Base-by-base conservation (phyloP, 2,113 vertebrate species). In the Grallaria varia region DNA sequence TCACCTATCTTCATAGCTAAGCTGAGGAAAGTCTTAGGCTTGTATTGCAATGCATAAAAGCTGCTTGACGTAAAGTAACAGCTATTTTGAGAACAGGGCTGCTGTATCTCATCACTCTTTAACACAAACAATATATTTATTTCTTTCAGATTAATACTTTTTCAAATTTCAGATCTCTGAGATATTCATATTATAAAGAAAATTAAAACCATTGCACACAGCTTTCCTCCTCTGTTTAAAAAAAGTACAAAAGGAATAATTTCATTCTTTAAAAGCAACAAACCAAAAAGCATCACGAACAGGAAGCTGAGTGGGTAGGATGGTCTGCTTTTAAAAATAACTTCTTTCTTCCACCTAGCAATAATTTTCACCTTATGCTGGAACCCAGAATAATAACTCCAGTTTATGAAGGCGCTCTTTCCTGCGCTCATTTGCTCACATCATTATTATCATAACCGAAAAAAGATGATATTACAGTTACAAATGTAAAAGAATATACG, bases 301-400 rank as follows among this genome's bases (percentile, higher is more conserved):
- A 76, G 74, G 77, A 89, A 67, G 74, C 60, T 72, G 69, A 96
- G 93, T 52, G 60, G 84, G 93, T 30, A 94, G 74, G 90, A 91
- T 52, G 84, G 58, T 40, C 44, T 87, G 52, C 60, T 87, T 78
- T 84, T 64, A 94, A 94, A 95, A 91, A 76, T 84, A 79, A 89
- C 52, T 91, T 52, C 47, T 81, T 56, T 77, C 68, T 91, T 60
- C 47, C 22, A 84, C 37, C n/a, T 49, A 60, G 69, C 47, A 91
- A 56, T 82, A 85, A 89, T 67, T 84, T 31, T 72, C 31, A 60
- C 77, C 86, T 93, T 82, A 79, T 89, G 30, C 53, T 85, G 44
- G 28, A 91, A 82, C 44, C 28, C 35, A 55, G 71, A 91, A 84
- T 56, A 92, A 39, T 39, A 87, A 50, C 30, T 63, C 17, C 56